These are phyloP conservation scores for Sabellastarte sp. DNA, from an alignment of 2,888 invertebrate species.

Conservation along the genomic window DNA sequence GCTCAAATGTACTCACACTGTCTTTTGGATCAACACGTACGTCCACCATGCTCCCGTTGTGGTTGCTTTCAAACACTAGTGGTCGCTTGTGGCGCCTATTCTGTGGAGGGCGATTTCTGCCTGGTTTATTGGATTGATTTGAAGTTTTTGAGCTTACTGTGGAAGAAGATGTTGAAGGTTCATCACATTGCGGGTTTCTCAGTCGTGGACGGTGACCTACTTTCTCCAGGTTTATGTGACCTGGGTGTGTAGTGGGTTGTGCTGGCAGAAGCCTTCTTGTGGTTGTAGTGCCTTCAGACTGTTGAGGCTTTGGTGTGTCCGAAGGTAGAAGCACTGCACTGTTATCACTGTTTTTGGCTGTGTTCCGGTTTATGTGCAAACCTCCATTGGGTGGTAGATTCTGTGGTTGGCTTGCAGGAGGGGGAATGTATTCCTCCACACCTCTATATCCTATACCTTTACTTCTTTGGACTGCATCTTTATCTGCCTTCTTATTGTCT, in stretches of 20 bases:
- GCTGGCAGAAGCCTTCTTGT: neutral
- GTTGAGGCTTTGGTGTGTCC: neutral
- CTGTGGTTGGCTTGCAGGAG: neutral
- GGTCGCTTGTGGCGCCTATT: constrained; percentile 9
- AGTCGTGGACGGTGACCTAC: neutral
- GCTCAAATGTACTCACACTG: constrained; percentile 18
- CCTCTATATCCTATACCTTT: no score
- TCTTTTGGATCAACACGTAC: constrained; percentile 20
- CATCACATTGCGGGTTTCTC: neutral
- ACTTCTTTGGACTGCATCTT: no score
- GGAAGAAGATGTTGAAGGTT: neutral
- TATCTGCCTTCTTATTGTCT: no score
- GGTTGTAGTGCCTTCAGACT: no score
- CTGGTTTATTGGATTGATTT: neutral
- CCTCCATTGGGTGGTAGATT: neutral
- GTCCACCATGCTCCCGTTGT: constrained; percentile 33
- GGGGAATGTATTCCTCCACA: neutral
- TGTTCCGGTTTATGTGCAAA: no score
- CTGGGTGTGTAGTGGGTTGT: neutral
- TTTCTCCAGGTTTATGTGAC: no score
- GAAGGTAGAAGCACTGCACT: no score
- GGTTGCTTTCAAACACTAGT: constrained; percentile 22
- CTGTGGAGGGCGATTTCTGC: constrained; percentile 1
- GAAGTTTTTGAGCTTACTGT: neutral
- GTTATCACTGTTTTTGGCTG: no score